Conservation (phyloP, 1,140 invertebrate genomes). For the Hyphantria cunea region DNA sequence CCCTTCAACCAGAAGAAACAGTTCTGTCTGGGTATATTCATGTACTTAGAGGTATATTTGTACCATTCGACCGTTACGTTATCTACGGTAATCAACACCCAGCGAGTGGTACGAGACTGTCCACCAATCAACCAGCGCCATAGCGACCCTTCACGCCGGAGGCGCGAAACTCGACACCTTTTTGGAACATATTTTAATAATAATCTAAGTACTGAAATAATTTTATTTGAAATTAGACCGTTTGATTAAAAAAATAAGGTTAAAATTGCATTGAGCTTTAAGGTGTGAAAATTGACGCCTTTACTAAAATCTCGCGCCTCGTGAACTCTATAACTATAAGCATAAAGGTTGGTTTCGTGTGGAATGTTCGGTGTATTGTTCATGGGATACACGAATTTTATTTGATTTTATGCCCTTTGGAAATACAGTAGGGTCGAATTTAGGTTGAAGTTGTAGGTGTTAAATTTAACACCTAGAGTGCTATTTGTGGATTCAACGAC, state of each 20-base stretch:
- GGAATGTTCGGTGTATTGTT: constrained; percentile 38
- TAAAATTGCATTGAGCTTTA: constrained; percentile 25
- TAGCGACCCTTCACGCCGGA: constrained; percentile 72
- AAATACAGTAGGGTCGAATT: constrained; percentile 2
- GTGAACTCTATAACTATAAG: constrained; percentile 31
- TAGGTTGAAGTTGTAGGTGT: constrained; percentile 44
- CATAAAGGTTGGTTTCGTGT: constrained; percentile 36
- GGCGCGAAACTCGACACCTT: constrained; percentile 78
- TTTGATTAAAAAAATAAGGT: constrained; percentile 21
- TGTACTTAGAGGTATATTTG: too few relatives aligned
- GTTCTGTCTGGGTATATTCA: too few relatives aligned
- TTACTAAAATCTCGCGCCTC: constrained; percentile 42
- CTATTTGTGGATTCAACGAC: constrained; percentile 34
- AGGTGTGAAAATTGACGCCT: constrained; percentile 80
- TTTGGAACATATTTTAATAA: constrained; percentile 35
- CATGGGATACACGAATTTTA: constrained; percentile 2
- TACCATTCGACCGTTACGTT: background rate
- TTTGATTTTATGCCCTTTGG: constrained; percentile 32
- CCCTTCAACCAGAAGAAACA: too few relatives aligned
- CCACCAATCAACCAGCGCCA: constrained; percentile 59
- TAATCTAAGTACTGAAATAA: constrained; percentile 29
- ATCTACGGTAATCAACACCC: constrained; percentile 57
- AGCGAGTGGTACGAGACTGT: constrained; percentile 33
- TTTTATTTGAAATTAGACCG: constrained; percentile 30
- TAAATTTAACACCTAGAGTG: constrained; percentile 71